phyloP scores from a whole-genome alignment of 92 coral and sea anemone species.

The Montipora capitata region DNA sequence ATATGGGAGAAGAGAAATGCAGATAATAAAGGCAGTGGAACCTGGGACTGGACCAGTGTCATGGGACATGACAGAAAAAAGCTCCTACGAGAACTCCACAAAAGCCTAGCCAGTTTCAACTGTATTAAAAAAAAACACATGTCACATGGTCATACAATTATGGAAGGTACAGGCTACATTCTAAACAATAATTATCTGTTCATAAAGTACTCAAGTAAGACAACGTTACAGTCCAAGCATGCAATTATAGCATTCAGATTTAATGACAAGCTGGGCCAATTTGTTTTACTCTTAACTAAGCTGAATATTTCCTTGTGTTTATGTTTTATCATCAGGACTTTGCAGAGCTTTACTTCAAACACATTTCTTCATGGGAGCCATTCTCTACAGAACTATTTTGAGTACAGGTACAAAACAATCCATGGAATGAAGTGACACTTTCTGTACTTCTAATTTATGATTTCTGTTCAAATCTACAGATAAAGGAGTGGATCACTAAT shows the following conservation, averaged over 20 bases:
- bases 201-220: background rate
- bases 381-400: background rate
- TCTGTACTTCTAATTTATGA: no score
- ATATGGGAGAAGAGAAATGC: conserved; percentile 22
- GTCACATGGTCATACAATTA: background rate
- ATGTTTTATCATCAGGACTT: conserved; percentile 17
- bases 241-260: no score
- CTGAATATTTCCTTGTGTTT: no score
- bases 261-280: no score
- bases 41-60: conserved; percentile 40
- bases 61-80: conserved; percentile 61
- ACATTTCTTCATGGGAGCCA: conserved; percentile 45
- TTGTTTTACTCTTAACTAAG: no score
- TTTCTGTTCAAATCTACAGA: background rate
- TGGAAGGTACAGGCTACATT: conserved; percentile 48
- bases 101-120: background rate
- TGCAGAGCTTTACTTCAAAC: conserved; percentile 43
- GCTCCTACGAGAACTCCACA: conserved; percentile 21
- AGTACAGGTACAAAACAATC: conserved; percentile 7
- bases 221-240: background rate
- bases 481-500: background rate
- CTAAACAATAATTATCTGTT: background rate
- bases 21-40: background rate
- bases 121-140: conserved; percentile 10
- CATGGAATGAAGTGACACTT: no score